Base-by-base conservation (phyloP, 2,888 invertebrate genomes). In the Ornithoptera alexandrae region DNA sequence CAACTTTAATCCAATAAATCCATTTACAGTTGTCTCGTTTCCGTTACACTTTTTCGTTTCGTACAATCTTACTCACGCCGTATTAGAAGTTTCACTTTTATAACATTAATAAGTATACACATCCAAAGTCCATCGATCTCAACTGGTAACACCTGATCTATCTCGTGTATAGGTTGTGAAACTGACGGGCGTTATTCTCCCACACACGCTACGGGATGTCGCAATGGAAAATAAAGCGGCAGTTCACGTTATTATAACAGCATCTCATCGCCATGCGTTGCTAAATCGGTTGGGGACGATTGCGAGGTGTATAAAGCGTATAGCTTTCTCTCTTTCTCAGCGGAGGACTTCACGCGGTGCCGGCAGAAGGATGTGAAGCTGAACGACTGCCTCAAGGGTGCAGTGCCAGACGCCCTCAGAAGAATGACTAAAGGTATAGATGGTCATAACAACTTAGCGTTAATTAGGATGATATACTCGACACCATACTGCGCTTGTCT, bases 301-400 rank as follows among this genome's bases (percentile, higher is more conserved):
- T 62, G 66, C 66, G 68, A 30, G 66, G 68, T 66, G 63, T 66
- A 36, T 53, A 15, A 53, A 53, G 17, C 17, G 2, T 53, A 6
- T 18, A 6, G 1, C 2, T 20, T 3, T 53, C 53, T n/a, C 65
- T 69, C 39, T 10, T 58, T 90, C 87, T 50, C 89, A 95, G 95
- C 95, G 50, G 90, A 87, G 53, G 85, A 88, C 77, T 95, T 95
- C 83, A 89, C 85, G 62, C 87, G 87, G 76, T 95, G 95, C 78
- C 87, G 91, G 62, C 92, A 93, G 73, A 87, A 84, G 39, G 94
- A 94, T 75, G 84, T 90, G 0, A 90, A 94, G 72, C 86, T 94
- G 53, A 93, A 93, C 77, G 92, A 94, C 62, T 95, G 95, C 72
- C 83, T 95, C 24, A 90, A 89, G 70, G 79, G 84, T 30, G 94